These are phyloP conservation scores for Pogonomyrmex californicus DNA, from an alignment of 1,140 invertebrate genomes.

Conservation along the genomic window DNA sequence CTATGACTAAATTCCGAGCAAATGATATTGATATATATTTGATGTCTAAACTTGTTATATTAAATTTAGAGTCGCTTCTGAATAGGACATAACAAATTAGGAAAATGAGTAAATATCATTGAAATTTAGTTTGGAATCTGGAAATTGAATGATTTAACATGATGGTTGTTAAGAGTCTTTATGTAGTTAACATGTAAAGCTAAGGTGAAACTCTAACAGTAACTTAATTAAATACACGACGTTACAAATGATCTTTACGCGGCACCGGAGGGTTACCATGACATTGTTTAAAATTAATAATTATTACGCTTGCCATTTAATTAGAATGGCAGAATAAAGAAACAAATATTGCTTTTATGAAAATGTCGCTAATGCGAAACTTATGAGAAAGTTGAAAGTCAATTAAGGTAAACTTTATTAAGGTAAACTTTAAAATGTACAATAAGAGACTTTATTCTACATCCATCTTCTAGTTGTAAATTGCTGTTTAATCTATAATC, in stretches of 20 bases:
- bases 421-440: not conserved
- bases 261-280: not conserved
- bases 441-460: not conserved
- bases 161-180: not conserved
- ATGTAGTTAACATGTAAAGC: not conserved
- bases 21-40: not conserved
- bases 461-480: not conserved
- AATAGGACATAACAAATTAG: not conserved
- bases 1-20: not conserved
- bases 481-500: slow-evolving; percentile 18
- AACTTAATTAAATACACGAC: not conserved
- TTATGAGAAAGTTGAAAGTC: not conserved
- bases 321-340: not conserved
- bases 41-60: not conserved
- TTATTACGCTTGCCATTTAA: slow-evolving; percentile 6
- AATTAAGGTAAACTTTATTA: slow-evolving; percentile 11
- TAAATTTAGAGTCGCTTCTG: not conserved
- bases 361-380: not conserved
- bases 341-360: not conserved
- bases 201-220: not conserved
- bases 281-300: not conserved
- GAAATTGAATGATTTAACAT: not conserved
- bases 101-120: not conserved
- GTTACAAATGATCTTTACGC: not conserved
- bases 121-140: not conserved